Evolutionary conservation across 23 tunicate species (phyloP).

Genomic region (Clavelina lepadiformis): DNA sequence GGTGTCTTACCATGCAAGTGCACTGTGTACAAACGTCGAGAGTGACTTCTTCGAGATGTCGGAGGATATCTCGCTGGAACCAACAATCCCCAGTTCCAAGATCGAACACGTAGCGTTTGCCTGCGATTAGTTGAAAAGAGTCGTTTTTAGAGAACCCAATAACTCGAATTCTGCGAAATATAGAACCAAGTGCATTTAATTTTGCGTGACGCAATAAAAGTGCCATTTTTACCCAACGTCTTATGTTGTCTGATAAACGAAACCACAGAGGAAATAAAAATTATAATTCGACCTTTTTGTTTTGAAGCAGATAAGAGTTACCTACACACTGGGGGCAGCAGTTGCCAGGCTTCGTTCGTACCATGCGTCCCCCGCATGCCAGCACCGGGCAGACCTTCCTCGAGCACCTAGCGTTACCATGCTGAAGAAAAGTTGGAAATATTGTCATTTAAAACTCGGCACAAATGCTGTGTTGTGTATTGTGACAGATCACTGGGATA

Average conservation of each 20-base stretch:
- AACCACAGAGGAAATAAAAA: no score
- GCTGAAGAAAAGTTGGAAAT: conserved; percentile 7
- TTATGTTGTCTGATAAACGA: no score
- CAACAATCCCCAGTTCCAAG: conserved; percentile 21
- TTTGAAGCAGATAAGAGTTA: conserved; percentile 17
- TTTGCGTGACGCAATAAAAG: no score
- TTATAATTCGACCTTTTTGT: no score
- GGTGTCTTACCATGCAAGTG: conserved; percentile 44
- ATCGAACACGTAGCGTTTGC: conserved; percentile 6
- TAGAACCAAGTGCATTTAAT: no score
- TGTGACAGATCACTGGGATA: no score
- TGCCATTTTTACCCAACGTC: no score
- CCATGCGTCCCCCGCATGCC: conserved; percentile 29
- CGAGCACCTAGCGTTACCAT: conserved; percentile 26
- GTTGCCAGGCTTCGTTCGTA: conserved; percentile 29
- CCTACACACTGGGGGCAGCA: conserved; percentile 85
- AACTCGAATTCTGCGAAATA: no score
- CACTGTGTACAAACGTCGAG: conserved; percentile 65
- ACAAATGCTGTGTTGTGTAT: no score
- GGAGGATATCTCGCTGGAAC: conserved; percentile 29
- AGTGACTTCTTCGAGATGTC: conserved; percentile 1
- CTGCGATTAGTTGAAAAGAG: background rate
- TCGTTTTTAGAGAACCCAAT: background rate
- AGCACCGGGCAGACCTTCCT: conserved; percentile 55
- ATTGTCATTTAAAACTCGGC: no score